Evolutionary conservation across 2,113 vertebrate genomes (phyloP), one percentile per base, ranked within the genome.

Genomic region (Rhinoptilus africanus): DNA sequence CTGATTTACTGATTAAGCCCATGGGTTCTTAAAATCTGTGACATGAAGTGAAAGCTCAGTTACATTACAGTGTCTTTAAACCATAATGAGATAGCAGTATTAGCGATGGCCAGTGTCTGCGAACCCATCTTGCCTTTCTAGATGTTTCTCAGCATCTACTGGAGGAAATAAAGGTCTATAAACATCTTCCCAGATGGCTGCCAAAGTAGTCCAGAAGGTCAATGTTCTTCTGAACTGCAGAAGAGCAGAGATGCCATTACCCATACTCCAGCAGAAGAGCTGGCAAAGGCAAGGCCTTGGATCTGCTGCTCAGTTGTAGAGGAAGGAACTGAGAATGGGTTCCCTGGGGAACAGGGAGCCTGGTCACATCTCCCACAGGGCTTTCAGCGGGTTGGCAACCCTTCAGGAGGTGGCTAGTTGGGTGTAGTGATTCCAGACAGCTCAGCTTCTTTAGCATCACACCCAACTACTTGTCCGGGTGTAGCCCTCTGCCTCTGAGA

Each of bases 361-460:
- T 84, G 10, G 4, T n/a, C 32, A 14, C 28, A 3, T 4, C 13
- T 56, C 2, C 21, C 1, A 1, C 14, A 22, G 35, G 51, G 41
- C 21, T 66, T 37, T 22, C 24, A 12, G 9, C 1, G 12, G 26
- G 6, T 4, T 41, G 22, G 8, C 37, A 80, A 2, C 14, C 28
- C 22, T 50, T 3, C 2, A 2, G 18, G 66, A 78, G 4, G 3
- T 27, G 37, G 12, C 6, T 3, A 12, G 12, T 22, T n/a, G 30
- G 16, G 4, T 10, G 10, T 12, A 3, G 5, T 57, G 2, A n/a
- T 12, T 50, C 34, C 53, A 56, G 3, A 6, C 21, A 24, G 9
- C 50, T 81, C 53, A 62, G 32, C 28, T 21, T 12, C 41, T 50
- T 30, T 3, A 88, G 14, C 63, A 53, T 76, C 41, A 24, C 43